phyloP scores from a whole-genome alignment of 2,888 invertebrate genomes.

The Ernsta delagoae region DNA sequence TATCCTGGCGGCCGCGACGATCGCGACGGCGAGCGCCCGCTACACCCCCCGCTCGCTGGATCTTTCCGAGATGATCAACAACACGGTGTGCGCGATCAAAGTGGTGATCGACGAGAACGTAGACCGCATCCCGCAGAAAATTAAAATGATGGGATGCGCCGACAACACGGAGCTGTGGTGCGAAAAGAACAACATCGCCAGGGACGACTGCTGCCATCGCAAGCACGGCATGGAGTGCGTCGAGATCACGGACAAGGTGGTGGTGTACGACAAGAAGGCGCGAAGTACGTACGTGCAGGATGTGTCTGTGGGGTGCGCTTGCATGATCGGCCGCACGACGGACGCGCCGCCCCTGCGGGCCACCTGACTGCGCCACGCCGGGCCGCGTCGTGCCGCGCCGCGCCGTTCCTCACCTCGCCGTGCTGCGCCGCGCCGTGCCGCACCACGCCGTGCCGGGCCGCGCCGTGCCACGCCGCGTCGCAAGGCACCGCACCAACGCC shows the following conservation, averaged over 20 bases:
- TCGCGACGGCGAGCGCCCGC: constrained; percentile 44
- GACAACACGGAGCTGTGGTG: constrained; percentile 62
- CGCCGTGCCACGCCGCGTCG: not conserved
- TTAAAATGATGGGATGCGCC: constrained; percentile 71
- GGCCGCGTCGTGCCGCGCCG: not conserved
- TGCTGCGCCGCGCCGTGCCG: too few species aligned
- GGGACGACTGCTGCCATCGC: constrained; percentile 70
- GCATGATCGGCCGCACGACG: constrained; percentile 61
- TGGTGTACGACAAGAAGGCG: constrained; percentile 59
- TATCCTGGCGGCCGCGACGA: constrained; percentile 42
- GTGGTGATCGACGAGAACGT: constrained; percentile 60
- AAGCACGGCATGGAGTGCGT: constrained; percentile 68
- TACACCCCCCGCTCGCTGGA: constrained; percentile 52
- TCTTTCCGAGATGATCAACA: constrained; percentile 60
- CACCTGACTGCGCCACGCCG: constrained; percentile 30
- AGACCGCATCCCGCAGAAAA: constrained; percentile 66
- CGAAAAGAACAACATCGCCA: constrained; percentile 53
- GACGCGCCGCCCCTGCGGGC: constrained; percentile 43
- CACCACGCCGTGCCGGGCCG: constrained; percentile 35
- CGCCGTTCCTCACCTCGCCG: too few species aligned
- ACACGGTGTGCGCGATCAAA: constrained; percentile 70
- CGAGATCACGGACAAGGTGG: constrained; percentile 71
- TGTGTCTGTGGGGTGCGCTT: constrained; percentile 75
- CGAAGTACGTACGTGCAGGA: constrained; percentile 46
- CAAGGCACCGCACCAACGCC: not conserved